These are phyloP conservation scores for Harpagoxenus sublaevis DNA, from an alignment of 2,888 invertebrate species.

Conservation along the genomic window DNA sequence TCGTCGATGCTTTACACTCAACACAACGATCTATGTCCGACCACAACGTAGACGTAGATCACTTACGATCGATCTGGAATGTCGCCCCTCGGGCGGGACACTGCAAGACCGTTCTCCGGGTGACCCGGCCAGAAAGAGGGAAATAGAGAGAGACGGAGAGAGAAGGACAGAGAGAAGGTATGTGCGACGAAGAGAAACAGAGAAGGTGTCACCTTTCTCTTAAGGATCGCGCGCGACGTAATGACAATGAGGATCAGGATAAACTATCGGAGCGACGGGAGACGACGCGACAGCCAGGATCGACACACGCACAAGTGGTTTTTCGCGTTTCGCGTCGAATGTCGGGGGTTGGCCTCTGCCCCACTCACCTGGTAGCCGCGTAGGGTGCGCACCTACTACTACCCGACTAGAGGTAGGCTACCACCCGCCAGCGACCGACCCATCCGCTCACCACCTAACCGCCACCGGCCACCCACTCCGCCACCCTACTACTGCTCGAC, in stretches of 20 bases:
- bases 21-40: constrained; percentile 43
- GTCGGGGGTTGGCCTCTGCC: constrained; percentile 77
- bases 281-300: constrained; percentile 31
- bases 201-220: neutral
- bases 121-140: constrained; percentile 14
- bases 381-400: constrained; percentile 80
- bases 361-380: constrained; percentile 79
- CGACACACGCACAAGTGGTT: constrained; percentile 78
- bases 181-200: neutral
- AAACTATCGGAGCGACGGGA: constrained; percentile 34
- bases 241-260: constrained; percentile 17
- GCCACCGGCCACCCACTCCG: constrained; percentile 62
- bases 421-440: constrained; percentile 60
- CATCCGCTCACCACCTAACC: constrained; percentile 63
- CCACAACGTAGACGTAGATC: constrained; percentile 37
- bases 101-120: constrained; percentile 29
- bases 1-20: constrained; percentile 23
- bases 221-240: neutral
- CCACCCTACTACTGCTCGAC: constrained; percentile 62
- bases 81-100: constrained; percentile 35
- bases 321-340: constrained; percentile 79
- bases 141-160: constrained; percentile 14
- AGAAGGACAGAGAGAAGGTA: neutral
- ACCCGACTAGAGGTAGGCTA: constrained; percentile 69
- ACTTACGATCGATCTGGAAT: constrained; percentile 43